Conservation (phyloP, 2,888 invertebrate species). For the Habrosyne pyritoides region DNA sequence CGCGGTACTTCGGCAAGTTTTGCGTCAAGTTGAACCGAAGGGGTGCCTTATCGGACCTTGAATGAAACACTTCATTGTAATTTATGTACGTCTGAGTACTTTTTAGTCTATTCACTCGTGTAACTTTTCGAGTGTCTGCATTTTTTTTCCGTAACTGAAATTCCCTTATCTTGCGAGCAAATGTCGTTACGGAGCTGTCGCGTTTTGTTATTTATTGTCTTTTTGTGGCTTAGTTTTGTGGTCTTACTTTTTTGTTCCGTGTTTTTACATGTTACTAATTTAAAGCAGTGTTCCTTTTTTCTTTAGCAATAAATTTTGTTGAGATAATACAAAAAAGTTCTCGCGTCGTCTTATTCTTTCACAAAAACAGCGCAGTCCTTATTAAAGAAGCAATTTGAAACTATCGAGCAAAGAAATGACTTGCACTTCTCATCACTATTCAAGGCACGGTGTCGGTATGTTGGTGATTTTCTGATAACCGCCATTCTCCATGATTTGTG, state of each 20-base stretch:
- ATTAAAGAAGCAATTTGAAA: background rate
- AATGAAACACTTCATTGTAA: slow-evolving; percentile 72
- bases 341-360: background rate
- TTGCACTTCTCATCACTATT: slow-evolving; percentile 24
- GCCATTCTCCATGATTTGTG: slow-evolving; percentile 35
- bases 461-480: slow-evolving; percentile 23
- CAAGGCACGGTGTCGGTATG: slow-evolving; percentile 23
- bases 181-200: slow-evolving; percentile 38
- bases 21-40: slow-evolving; percentile 51
- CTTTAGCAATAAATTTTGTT: slow-evolving; percentile 38
- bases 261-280: slow-evolving; percentile 20
- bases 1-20: slow-evolving; percentile 55
- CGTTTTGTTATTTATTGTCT: slow-evolving; percentile 42
- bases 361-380: slow-evolving; percentile 28
- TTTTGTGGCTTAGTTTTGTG: slow-evolving; percentile 34
- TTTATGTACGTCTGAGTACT: slow-evolving; percentile 64
- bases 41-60: slow-evolving; percentile 66
- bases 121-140: slow-evolving; percentile 37
- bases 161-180: slow-evolving; percentile 45
- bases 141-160: slow-evolving; percentile 39
- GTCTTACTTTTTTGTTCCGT: slow-evolving; percentile 32
- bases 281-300: slow-evolving; percentile 31
- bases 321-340: slow-evolving; percentile 35
- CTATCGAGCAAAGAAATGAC: slow-evolving; percentile 15
- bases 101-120: slow-evolving; percentile 38